A percentile compares a stretch with the other conserved stretches of the same genome.
phyloP scores from a whole-genome alignment of 2,113 vertebrate species.

The Symphodus melops region DNA sequence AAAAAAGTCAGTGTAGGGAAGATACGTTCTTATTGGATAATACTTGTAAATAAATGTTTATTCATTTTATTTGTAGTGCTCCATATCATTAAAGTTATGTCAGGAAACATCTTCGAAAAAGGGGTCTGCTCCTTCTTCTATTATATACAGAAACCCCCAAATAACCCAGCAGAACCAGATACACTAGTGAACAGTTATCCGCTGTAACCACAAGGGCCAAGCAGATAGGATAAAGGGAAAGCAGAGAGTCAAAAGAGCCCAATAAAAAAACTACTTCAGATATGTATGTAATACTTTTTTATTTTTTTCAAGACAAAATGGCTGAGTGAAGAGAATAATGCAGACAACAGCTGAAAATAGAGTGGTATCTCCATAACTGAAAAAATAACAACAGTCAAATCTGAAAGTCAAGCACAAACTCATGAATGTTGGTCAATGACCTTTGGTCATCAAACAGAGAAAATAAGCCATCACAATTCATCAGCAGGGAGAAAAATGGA shows the following conservation, averaged over 20 bases:
- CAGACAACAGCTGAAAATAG: slow-evolving; percentile 90
- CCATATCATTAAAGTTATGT: too few relatives aligned
- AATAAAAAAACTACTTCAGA: slow-evolving; percentile 52
- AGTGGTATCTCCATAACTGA: slow-evolving; percentile 93
- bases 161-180: too few relatives aligned
- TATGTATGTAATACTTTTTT: slow-evolving; percentile 78
- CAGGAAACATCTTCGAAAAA: too few relatives aligned
- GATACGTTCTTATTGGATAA: neutral
- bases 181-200: neutral
- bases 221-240: neutral
- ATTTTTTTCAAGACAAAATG: slow-evolving; percentile 92
- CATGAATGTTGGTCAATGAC: slow-evolving; percentile 90
- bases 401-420: slow-evolving; percentile 80
- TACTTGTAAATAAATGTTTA: too few relatives aligned
- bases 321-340: slow-evolving; percentile 99
- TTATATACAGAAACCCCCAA: too few relatives aligned
- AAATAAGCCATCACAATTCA: slow-evolving; percentile 72
- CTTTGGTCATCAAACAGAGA: slow-evolving; percentile 90
- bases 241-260: neutral
- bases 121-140: too few relatives aligned
- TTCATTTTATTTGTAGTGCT: too few relatives aligned
- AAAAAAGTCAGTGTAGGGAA: neutral
- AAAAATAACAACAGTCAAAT: slow-evolving; percentile 71
- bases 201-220: too few relatives aligned
- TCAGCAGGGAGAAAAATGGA: slow-evolving; percentile 87